These are phyloP conservation scores for Streptopelia turtur DNA, from an alignment of 2,797 vertebrate species.

Conservation along the genomic window DNA sequence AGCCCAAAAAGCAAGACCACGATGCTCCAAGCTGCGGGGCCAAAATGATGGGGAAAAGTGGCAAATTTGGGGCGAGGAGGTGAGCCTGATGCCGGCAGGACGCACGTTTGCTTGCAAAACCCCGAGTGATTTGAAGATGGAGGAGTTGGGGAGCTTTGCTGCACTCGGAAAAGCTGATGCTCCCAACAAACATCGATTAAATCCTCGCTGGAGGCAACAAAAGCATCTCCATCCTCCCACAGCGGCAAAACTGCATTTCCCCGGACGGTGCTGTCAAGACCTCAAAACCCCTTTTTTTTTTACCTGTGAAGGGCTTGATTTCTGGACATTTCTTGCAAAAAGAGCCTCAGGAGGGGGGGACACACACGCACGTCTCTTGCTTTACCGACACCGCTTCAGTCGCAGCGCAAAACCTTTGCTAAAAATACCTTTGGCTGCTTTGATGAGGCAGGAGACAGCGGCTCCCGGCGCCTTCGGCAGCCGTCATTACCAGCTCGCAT, in stretches of 20 bases:
- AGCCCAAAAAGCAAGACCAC: not conserved
- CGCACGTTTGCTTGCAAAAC: fast-evolving
- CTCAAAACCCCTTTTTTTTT: not conserved
- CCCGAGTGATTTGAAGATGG: not conserved
- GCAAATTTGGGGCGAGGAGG: fast-evolving
- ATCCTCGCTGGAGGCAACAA: not conserved
- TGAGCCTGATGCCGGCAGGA: fast-evolving
- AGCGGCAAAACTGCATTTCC: not conserved
- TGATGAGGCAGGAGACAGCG: not conserved
- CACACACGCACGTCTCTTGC: not conserved
- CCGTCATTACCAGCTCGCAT: not conserved
- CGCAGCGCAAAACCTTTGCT: not conserved
- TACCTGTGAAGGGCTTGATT: not conserved
- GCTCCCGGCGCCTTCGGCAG: not conserved
- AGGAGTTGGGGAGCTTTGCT: not conserved
- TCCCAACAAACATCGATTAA: not conserved
- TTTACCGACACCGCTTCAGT: fast-evolving
- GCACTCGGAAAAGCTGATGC: fast-evolving
- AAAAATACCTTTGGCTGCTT: conserved; percentile 23
- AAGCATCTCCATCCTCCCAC: not conserved
- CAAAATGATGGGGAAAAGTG: not conserved
- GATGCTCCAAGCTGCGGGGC: fast-evolving
- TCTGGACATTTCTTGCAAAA: not conserved
- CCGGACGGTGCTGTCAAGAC: fast-evolving
- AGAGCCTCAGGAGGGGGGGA: not conserved